Conservation (phyloP, 2,888 invertebrate genomes). For the Biston betularia region DNA sequence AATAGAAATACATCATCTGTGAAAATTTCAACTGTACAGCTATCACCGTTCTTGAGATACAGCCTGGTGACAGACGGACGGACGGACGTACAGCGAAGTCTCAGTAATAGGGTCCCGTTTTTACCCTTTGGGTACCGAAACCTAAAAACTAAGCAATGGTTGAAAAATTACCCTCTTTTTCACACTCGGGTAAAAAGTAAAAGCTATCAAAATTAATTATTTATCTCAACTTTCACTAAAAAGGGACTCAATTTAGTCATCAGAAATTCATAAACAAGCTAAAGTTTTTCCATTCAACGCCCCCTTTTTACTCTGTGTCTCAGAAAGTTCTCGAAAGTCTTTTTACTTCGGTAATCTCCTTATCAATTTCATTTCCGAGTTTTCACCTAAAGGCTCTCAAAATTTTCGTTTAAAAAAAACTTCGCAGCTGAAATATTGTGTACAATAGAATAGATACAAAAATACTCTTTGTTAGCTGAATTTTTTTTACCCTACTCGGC, state of each 20-base stretch:
- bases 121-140: too few relatives aligned
- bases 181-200: not conserved
- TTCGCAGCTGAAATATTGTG: not conserved
- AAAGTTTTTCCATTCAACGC: constrained; percentile 25
- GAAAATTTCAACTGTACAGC: too few relatives aligned
- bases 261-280: constrained; percentile 11
- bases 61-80: too few relatives aligned
- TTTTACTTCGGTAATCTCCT: constrained; percentile 22
- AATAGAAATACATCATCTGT: too few relatives aligned
- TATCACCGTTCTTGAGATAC: too few relatives aligned
- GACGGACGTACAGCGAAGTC: too few relatives aligned
- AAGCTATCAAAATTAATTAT: constrained; percentile 14
- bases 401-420: constrained; percentile 5
- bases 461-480: too few relatives aligned
- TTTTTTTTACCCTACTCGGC: too few relatives aligned
- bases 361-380: constrained; percentile 23
- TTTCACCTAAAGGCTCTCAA: constrained; percentile 18
- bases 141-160: too few relatives aligned
- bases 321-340: constrained; percentile 6
- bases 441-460: not conserved
- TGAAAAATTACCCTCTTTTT: not conserved
- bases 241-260: constrained; percentile 4
- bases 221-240: not conserved
- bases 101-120: too few relatives aligned
- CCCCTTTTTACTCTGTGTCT: constrained; percentile 24